A percentile compares a stretch with the other conserved stretches of the same genome.
These are phyloP conservation scores for Xestia xanthographa DNA, from an alignment of 2,888 invertebrate genomes.

Conservation along the genomic window DNA sequence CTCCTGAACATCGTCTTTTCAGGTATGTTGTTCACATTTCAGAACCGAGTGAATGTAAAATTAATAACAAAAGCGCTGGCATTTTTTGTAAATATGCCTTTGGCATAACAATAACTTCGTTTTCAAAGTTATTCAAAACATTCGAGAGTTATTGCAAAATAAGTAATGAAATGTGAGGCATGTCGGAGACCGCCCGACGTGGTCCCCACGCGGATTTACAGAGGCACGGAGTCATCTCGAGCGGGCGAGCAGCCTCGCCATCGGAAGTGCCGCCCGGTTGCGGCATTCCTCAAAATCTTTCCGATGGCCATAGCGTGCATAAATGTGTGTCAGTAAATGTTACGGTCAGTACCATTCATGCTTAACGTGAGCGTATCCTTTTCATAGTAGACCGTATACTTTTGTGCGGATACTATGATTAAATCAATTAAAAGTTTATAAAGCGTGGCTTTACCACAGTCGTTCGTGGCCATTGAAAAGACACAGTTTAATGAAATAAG, in stretches of 20 bases:
- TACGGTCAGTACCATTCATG: slow-evolving; percentile 65
- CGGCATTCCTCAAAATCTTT: slow-evolving; percentile 84
- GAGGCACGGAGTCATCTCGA: slow-evolving; percentile 65
- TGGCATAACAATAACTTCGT: slow-evolving; percentile 55
- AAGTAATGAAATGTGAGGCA: slow-evolving; percentile 61
- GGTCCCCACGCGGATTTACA: slow-evolving; percentile 56
- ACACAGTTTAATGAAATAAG: slow-evolving; percentile 59
- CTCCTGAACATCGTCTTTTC: slow-evolving; percentile 58
- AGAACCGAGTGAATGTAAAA: slow-evolving; percentile 54
- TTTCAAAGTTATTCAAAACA: slow-evolving; percentile 61
- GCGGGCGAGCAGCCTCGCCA: slow-evolving; percentile 62
- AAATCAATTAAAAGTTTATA: slow-evolving; percentile 59
- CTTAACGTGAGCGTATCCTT: slow-evolving; percentile 57
- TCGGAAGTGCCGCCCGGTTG: slow-evolving; percentile 85
- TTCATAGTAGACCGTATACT: slow-evolving; percentile 42
- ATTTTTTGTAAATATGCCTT: slow-evolving; percentile 63
- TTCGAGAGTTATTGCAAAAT: slow-evolving; percentile 61
- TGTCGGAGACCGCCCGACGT: slow-evolving; percentile 58
- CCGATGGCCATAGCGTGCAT: slow-evolving; percentile 69
- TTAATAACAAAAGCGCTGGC: slow-evolving; percentile 54
- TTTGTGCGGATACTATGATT: slow-evolving; percentile 52
- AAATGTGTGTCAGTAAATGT: slow-evolving; percentile 66
- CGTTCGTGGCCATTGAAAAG: slow-evolving; percentile 53
- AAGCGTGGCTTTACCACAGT: slow-evolving; percentile 50
- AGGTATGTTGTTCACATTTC: slow-evolving; percentile 49